Percentiles rank a stretch among this genome's conserved stretches.
Conservation (phyloP, 2,113 vertebrate species). For the Brienomyrus brachyistius region DNA sequence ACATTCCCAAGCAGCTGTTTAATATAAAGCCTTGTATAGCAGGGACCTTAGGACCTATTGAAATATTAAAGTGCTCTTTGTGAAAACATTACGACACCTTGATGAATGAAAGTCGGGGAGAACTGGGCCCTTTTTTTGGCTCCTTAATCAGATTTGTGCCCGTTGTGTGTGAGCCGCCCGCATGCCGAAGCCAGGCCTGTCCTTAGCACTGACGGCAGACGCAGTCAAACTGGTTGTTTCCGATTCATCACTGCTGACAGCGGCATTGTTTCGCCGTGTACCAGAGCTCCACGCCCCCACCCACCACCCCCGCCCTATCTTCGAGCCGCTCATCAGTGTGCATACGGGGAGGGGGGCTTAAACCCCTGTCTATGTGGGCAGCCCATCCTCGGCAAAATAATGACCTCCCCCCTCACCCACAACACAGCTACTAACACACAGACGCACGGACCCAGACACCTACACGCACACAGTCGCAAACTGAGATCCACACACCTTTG, state of each 20-base stretch:
- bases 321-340: not conserved
- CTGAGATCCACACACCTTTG: not conserved
- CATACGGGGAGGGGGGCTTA: not conserved
- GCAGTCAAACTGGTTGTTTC: not conserved
- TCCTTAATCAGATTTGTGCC: constrained; percentile 5
- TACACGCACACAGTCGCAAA: not conserved
- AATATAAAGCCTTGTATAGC: constrained; percentile 12
- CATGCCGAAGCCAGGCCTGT: not conserved
- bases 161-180: not conserved
- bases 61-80: constrained; percentile 18
- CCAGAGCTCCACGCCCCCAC: not conserved
- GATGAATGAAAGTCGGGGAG: constrained; percentile 9
- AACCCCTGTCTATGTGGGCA: not conserved
- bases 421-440: not conserved
- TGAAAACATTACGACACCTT: constrained; percentile 15
- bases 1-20: not conserved
- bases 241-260: constrained; percentile 20
- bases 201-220: not conserved
- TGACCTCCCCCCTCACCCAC: not conserved
- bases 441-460: not conserved
- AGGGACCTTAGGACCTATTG: constrained; percentile 3
- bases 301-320: not conserved
- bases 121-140: not conserved
- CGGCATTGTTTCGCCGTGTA: not conserved
- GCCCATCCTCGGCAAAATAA: not conserved